Base-by-base conservation (phyloP, 2,888 invertebrate species). In the Falcaria lacertinaria region DNA sequence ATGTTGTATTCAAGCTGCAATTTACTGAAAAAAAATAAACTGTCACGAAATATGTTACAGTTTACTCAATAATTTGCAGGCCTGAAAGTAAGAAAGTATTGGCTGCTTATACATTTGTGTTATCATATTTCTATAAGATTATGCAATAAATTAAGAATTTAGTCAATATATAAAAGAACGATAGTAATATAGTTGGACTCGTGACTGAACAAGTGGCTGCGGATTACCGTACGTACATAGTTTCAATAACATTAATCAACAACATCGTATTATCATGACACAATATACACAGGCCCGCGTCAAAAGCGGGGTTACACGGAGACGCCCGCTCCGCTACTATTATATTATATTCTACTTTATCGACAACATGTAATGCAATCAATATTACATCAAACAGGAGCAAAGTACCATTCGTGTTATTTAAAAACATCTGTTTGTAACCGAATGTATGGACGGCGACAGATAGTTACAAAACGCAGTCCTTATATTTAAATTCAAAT, bases 161-260 rank as follows among this genome's bases (percentile, higher is more conserved):
- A n/a, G n/a, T n/a, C n/a, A n/a, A n/a, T n/a, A n/a, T n/a, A n/a
- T n/a, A n/a, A n/a, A n/a, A n/a, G n/a, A n/a, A n/a, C n/a, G n/a
- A n/a, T n/a, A n/a, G n/a, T n/a, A n/a, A n/a, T 52, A 48, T 39
- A 48, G 52, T 53, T 49, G 57, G 52, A 61, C 60, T 59, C 38
- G 44, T 47, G 48, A 45, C 57, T 52, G 54, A 43, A 52, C 48
- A 56, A 64, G 53, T 69, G 69, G 73, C 62, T 62, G 62, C 62
- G 69, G 69, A 69, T 64, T 57, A 52, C 61, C 50, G 52, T 72
- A 68, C 67, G 62, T 72, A 70, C 64, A 68, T 66, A 52, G 58
- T 68, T 54, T 61, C 46, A 55, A 63, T 60, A 60, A 59, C 53
- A 68, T 62, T 67, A 68, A 44, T 67, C 48, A 69, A 66, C 64